Conservation (phyloP, 1,140 invertebrate species). For the Trichogramma pretiosum region DNA sequence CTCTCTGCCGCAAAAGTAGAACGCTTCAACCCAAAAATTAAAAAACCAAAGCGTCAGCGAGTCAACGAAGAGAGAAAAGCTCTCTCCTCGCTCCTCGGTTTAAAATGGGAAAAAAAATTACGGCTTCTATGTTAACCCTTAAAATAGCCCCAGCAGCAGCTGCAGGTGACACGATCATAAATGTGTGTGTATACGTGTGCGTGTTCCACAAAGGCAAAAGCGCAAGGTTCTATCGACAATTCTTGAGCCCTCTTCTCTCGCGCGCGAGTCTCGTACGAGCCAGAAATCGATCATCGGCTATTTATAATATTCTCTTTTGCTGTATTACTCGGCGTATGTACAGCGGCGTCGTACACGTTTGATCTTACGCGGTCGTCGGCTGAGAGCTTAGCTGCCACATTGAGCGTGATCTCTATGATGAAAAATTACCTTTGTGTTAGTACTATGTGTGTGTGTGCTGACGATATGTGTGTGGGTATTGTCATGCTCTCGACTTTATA, state of each 20-base stretch:
- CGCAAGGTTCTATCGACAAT: conserved; percentile 14
- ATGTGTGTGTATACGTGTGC: neutral
- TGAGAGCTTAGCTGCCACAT: conserved; percentile 29
- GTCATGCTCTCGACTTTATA: too few relatives aligned
- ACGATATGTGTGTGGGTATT: too few relatives aligned
- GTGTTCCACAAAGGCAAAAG: too few relatives aligned
- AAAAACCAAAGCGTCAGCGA: conserved; percentile 12
- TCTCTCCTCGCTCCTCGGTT: neutral
- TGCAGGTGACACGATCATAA: too few relatives aligned
- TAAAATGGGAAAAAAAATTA: neutral
- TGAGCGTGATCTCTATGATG: conserved; percentile 43
- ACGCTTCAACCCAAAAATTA: conserved; percentile 9
- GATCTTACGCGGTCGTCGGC: conserved; percentile 36
- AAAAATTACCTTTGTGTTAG: conserved; percentile 50
- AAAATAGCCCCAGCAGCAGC: neutral
- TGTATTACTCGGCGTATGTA: too few relatives aligned
- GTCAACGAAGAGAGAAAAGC: neutral
- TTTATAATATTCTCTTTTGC: too few relatives aligned
- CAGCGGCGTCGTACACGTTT: conserved; percentile 36
- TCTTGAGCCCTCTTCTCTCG: conserved; percentile 9
- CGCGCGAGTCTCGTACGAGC: neutral
- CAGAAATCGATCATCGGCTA: conserved; percentile 28
- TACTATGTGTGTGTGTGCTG: too few relatives aligned
- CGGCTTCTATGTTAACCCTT: neutral
- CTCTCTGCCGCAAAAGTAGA: neutral